These are phyloP conservation scores for Leptinotarsa defecta DNA, from an alignment of 1,140 invertebrate species.

Conservation along the genomic window DNA sequence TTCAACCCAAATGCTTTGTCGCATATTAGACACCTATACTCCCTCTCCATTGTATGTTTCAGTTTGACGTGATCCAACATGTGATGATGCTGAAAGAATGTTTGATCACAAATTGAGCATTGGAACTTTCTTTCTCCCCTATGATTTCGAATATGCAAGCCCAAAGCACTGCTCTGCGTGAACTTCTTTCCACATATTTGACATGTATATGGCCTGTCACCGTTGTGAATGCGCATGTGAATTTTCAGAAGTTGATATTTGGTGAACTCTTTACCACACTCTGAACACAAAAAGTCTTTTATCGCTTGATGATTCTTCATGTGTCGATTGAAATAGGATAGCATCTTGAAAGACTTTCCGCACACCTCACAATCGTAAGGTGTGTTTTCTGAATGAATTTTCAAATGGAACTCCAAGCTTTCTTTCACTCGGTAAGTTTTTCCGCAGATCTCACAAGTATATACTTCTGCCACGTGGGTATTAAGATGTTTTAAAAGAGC, in stretches of 20 bases:
- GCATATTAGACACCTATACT: background rate
- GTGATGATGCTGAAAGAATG: background rate
- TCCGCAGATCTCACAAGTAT: background rate
- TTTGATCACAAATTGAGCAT: background rate
- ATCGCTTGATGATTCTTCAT: constrained; percentile 4
- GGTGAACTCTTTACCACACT: constrained; percentile 9
- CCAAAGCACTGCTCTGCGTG: background rate
- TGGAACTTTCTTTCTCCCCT: background rate
- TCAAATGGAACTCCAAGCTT: background rate
- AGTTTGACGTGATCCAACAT: background rate
- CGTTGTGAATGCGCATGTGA: constrained; percentile 53
- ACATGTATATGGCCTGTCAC: constrained; percentile 58
- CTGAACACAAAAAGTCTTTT: constrained; percentile 1
- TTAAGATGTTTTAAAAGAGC: background rate
- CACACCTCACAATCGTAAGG: background rate
- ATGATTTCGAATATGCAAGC: background rate
- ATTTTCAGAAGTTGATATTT: too few relatives aligned
- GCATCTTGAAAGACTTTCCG: background rate
- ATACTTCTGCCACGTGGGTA: background rate
- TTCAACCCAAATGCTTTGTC: background rate
- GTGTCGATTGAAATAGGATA: background rate
- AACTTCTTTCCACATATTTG: constrained; percentile 46
- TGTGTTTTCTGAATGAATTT: background rate
- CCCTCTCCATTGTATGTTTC: background rate
- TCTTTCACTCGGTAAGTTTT: background rate